Base-by-base conservation (phyloP, 2,113 vertebrate species). In the Podiceps cristatus region DNA sequence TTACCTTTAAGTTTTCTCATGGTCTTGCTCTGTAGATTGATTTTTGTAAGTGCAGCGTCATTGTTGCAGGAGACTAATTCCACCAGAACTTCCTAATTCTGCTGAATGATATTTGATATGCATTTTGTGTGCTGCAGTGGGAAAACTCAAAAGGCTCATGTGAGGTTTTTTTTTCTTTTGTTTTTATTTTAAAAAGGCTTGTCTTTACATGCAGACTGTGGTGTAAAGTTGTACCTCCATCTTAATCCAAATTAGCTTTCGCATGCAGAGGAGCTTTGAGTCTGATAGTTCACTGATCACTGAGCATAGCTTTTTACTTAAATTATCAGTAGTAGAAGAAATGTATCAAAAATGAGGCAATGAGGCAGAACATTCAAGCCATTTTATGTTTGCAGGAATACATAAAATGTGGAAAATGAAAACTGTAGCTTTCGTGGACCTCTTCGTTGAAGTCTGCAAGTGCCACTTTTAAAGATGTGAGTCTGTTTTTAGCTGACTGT, bases 321-420 rank as follows among this genome's bases (percentile, higher is more conserved):
- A 93, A 92, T 95, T 92, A 72, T 86, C 55, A 79, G 37, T 59
- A 71, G 47, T 68, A 63, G 37, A 86, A 78, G 67, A 88, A 93
- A 84, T 59, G 29, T 78, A 76, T 93, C 40, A 92, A 92, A 94
- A 97, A 83, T 73, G 42, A 90, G 66, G 63, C 66, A 94, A 81
- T 81, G 96, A 81, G 42, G 63, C 83, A 93, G 85, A 90, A 68
- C 62, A 76, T 91, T 85, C 14, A 81, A 89, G 84, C 56, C 1
- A 94, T 94, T 94, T 82, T 87, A 27, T 87, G 50, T 93, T 91
- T 96, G 56, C 58, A 73, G 88, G 63, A 91, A 52, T 83, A 74
- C 28, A 40, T 52, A 72, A 79, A 96, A 82, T 29, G 63, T 53
- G 40, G 52, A 87, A 83, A 91, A 88, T 35, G 42, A 74, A 68